Percentiles rank a stretch among this genome's conserved stretches.
Evolutionary conservation across 92 coral and sea anemone species (phyloP).

Genomic region (Desmophyllum pertusum): DNA sequence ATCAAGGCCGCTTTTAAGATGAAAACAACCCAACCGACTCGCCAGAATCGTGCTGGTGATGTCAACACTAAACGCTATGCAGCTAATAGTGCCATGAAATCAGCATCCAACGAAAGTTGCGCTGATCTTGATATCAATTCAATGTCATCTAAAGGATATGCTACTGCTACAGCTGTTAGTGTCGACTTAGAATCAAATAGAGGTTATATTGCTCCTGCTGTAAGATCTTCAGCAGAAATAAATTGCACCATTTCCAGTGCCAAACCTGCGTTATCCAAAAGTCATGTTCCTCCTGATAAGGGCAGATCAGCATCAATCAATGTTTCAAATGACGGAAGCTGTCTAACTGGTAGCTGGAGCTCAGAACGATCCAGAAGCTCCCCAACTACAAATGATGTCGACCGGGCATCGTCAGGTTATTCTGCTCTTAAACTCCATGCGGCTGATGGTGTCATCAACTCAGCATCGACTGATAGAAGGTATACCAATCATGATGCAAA

Average conservation of each 20-base stretch:
- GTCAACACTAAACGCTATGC: background rate
- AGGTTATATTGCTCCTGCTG: background rate
- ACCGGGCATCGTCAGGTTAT: background rate
- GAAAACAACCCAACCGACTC: background rate
- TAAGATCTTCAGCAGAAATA: background rate
- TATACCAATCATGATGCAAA: no score
- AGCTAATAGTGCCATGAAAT: background rate
- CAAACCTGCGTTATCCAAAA: background rate
- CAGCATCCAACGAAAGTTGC: background rate
- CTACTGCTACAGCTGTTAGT: background rate
- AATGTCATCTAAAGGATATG: background rate
- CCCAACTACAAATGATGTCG: background rate
- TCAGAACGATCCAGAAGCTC: background rate
- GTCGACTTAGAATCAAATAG: background rate
- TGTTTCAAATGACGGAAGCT: background rate
- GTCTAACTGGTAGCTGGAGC: background rate
- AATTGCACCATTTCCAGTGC: background rate
- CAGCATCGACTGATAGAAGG: no score
- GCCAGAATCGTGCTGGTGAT: slow-evolving; percentile 39
- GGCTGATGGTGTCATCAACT: no score
- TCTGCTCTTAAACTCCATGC: background rate
- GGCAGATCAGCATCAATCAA: background rate
- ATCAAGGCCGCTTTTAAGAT: slow-evolving; percentile 45
- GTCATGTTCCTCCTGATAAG: background rate
- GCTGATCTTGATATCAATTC: background rate